Conservation (phyloP, 2,113 vertebrate species). For the Bos javanicus region DNA sequence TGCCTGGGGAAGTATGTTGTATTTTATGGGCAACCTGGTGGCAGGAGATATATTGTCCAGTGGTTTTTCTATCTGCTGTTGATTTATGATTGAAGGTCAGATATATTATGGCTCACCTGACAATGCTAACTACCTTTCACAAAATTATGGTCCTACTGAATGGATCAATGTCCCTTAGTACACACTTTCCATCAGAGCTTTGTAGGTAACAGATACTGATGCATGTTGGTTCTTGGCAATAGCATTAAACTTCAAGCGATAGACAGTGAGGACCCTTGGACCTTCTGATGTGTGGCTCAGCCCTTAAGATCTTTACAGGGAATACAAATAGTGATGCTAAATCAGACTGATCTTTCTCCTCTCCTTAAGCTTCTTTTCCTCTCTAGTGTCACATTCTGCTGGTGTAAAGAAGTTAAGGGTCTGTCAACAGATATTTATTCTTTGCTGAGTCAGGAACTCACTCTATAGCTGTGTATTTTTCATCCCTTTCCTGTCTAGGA, state of each 20-base stretch:
- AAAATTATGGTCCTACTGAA: conserved; percentile 57
- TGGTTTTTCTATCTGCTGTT: conserved; percentile 59
- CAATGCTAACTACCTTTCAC: conserved; percentile 59
- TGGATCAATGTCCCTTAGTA: conserved; percentile 20
- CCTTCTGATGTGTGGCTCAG: background rate
- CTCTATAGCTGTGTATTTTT: background rate
- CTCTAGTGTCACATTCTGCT: background rate
- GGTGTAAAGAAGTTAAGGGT: conserved; percentile 17
- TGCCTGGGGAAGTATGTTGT: background rate
- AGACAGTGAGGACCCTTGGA: conserved; percentile 38
- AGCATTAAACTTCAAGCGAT: conserved; percentile 39
- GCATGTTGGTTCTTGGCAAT: conserved; percentile 32
- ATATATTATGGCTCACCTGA: conserved; percentile 62
- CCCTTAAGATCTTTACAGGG: conserved; percentile 19
- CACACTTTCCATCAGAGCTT: conserved; percentile 45
- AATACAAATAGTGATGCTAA: conserved; percentile 43
- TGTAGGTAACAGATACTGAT: conserved; percentile 47
- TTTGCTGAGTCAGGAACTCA: conserved; percentile 66
- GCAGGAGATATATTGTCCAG: conserved; percentile 57
- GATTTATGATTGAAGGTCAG: conserved; percentile 66
- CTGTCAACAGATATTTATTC: conserved; percentile 66
- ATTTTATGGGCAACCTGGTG: conserved; percentile 46
- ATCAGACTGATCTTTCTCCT: conserved; percentile 19
- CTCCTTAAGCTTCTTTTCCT: background rate
- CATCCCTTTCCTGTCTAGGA: background rate